These are phyloP conservation scores for Engystomops pustulosus DNA, from an alignment of 2,113 vertebrate species.

Conservation along the genomic window DNA sequence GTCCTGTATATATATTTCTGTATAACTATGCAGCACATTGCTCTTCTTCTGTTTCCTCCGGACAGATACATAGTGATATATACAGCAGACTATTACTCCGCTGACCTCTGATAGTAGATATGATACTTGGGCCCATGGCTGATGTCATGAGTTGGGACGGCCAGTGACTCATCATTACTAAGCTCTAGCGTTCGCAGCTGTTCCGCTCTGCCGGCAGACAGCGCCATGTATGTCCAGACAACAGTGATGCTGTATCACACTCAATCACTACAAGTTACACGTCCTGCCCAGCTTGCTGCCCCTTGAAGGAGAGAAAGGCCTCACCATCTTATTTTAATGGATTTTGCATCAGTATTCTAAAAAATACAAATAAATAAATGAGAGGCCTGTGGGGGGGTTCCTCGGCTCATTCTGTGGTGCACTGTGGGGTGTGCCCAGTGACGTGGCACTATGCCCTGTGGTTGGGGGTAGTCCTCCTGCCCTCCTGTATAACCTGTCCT, in stretches of 20 bases:
- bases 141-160: neutral
- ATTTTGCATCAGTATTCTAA: too few species aligned
- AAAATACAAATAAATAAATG: too few species aligned
- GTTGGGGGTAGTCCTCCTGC: neutral
- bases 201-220: neutral
- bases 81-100: neutral
- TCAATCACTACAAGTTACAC: neutral
- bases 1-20: too few species aligned
- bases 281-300: neutral
- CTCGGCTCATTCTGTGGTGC: neutral
- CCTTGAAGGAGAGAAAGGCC: too few species aligned
- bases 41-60: too few species aligned
- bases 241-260: neutral
- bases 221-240: slow-evolving; percentile 24
- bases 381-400: too few species aligned
- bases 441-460: neutral
- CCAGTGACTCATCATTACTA: slow-evolving; percentile 31
- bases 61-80: neutral
- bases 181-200: neutral
- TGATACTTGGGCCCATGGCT: neutral
- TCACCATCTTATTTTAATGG: too few species aligned
- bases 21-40: too few species aligned
- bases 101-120: neutral
- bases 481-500: neutral
- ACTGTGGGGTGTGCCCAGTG: neutral